Evolutionary conservation across 1,140 invertebrate species (phyloP).

Genomic region (Lineus longissimus): DNA sequence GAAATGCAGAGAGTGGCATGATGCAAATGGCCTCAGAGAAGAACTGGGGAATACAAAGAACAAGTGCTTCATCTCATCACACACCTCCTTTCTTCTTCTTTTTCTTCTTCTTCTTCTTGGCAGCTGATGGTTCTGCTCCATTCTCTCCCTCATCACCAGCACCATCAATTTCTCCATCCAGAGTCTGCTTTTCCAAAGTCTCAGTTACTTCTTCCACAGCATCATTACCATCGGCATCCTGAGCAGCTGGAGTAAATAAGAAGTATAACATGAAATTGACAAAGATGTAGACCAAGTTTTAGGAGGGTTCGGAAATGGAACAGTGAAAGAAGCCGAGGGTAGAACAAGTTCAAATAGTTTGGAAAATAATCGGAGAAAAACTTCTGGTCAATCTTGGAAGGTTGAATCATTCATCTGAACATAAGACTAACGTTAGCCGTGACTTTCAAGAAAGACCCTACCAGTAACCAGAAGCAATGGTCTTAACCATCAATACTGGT

Average conservation of each 20-base stretch:
- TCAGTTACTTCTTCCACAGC: conserved; percentile 28
- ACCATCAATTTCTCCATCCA: not conserved
- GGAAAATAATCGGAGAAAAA: conserved; percentile 11
- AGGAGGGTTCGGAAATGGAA: not conserved
- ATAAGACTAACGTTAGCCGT: no score
- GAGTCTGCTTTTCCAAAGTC: conserved; percentile 26
- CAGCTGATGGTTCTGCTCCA: conserved; percentile 16
- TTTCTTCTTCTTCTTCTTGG: conserved; percentile 50
- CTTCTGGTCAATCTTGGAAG: not conserved
- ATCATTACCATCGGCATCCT: conserved; percentile 24
- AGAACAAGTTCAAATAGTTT: not conserved
- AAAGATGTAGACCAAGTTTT: not conserved
- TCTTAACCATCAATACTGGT: no score
- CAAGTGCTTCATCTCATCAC: no score
- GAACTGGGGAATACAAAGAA: no score
- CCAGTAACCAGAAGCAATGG: no score
- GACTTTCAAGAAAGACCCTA: no score
- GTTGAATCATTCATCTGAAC: no score
- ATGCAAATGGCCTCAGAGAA: no score
- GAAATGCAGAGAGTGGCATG: no score
- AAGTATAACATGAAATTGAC: conserved; percentile 5
- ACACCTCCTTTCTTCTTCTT: conserved; percentile 45
- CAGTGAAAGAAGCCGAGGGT: not conserved
- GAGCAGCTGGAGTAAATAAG: conserved; percentile 14
- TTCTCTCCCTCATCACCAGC: conserved; percentile 6